Conservation (phyloP, 2,113 vertebrate species). For the Piaya cayana region DNA sequence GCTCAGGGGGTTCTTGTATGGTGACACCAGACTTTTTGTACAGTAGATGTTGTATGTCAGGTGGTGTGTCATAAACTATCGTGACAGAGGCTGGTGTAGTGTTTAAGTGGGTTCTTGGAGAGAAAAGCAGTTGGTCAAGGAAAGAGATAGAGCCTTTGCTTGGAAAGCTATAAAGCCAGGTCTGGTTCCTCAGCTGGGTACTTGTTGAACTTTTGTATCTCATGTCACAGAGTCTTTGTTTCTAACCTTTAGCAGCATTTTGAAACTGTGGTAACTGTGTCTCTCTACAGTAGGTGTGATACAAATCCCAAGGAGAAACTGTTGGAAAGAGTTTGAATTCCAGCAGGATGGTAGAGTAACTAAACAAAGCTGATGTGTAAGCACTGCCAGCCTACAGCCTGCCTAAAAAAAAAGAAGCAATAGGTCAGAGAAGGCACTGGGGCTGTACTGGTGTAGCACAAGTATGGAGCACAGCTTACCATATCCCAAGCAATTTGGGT, state of each 20-base stretch:
- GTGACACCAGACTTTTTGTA: not conserved
- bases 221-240: accelerated
- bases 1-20: accelerated
- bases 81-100: not conserved
- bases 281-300: accelerated
- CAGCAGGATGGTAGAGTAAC: not conserved
- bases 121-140: not conserved
- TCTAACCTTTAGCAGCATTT: not conserved
- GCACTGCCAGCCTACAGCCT: not conserved
- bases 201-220: not conserved
- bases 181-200: not conserved
- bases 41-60: accelerated
- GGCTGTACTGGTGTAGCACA: not conserved
- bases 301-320: not conserved
- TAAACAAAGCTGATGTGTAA: accelerated
- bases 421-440: not conserved
- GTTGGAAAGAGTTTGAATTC: not conserved
- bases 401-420: not conserved
- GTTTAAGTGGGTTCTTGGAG: not conserved
- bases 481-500: accelerated
- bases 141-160: not conserved
- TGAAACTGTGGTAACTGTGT: not conserved
- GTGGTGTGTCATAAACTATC: not conserved
- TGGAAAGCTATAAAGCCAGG: not conserved
- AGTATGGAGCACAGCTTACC: accelerated